These are phyloP conservation scores for Andrena minutula DNA, from an alignment of 2,888 invertebrate genomes.

Conservation along the genomic window DNA sequence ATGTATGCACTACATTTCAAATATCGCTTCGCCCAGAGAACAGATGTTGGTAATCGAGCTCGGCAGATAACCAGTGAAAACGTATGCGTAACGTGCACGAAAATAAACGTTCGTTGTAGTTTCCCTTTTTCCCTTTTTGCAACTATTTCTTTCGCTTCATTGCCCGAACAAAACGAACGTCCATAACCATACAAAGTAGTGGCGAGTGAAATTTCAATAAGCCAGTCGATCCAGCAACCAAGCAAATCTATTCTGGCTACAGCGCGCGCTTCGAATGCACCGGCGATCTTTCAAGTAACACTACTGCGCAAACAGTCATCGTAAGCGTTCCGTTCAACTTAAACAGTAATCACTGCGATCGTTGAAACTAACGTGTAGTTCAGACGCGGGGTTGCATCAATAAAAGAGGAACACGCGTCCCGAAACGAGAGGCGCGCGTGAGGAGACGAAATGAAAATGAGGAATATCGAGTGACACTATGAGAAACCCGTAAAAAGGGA, in stretches of 20 bases:
- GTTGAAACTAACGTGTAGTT: not conserved
- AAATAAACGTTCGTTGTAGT: constrained; percentile 14
- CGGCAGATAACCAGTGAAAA: constrained; percentile 2
- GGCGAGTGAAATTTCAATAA: constrained; percentile 6
- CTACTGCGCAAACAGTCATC: constrained; percentile 10
- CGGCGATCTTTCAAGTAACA: not conserved
- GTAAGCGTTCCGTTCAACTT: not conserved
- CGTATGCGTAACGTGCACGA: constrained; percentile 51
- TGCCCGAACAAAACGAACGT: constrained; percentile 13
- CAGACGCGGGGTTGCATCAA: not conserved
- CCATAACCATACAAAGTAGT: constrained; percentile 37
- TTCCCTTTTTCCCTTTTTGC: not conserved
- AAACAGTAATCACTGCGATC: not conserved
- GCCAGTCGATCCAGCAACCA: constrained; percentile 49
- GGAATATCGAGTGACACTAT: not conserved
- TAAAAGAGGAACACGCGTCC: not conserved
- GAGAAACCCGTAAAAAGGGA: not conserved
- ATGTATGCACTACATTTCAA: constrained; percentile 19
- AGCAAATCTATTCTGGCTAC: constrained; percentile 43
- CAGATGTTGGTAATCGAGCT: constrained; percentile 11
- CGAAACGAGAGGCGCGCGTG: not conserved
- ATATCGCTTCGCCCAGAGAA: constrained; percentile 6
- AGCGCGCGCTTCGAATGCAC: constrained; percentile 35
- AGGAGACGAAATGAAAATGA: not conserved
- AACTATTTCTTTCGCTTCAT: not conserved